These are phyloP conservation scores for Meriones unguiculatus DNA, from an alignment of 2,113 vertebrate genomes.

Conservation along the genomic window DNA sequence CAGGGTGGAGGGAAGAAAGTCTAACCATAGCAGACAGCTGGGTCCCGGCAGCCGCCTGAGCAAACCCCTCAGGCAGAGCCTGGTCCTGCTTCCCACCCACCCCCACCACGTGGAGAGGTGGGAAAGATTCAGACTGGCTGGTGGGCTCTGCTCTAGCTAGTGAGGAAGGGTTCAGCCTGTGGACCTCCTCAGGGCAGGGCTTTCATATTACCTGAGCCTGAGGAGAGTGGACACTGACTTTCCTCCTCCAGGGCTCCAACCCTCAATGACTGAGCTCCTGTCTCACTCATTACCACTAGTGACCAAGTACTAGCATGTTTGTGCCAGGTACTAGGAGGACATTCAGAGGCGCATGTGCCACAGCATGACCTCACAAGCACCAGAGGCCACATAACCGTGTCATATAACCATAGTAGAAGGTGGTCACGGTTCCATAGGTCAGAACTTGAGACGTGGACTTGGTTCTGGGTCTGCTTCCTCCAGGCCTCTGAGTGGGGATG, in stretches of 20 bases:
- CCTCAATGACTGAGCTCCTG: not conserved
- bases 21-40: constrained; percentile 69
- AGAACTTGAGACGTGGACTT: not conserved
- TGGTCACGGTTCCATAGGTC: too few species aligned
- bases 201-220: not conserved
- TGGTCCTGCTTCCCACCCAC: not conserved
- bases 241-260: not conserved
- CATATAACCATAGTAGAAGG: not conserved
- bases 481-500: not conserved
- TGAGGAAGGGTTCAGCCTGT: not conserved
- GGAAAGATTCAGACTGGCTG: not conserved
- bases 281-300: not conserved
- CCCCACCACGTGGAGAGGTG: not conserved
- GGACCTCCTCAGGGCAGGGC: not conserved
- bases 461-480: constrained; percentile 28
- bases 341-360: not conserved
- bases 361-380: not conserved
- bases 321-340: not conserved
- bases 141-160: not conserved
- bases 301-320: not conserved
- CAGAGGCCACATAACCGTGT: not conserved
- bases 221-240: not conserved
- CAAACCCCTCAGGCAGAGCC: constrained; percentile 61
- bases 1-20: constrained; percentile 85
- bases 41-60: constrained; percentile 66